Percentiles rank a stretch among this genome's conserved stretches.
phyloP scores from a whole-genome alignment of 2,888 invertebrate species.

The Malacosoma neustria region DNA sequence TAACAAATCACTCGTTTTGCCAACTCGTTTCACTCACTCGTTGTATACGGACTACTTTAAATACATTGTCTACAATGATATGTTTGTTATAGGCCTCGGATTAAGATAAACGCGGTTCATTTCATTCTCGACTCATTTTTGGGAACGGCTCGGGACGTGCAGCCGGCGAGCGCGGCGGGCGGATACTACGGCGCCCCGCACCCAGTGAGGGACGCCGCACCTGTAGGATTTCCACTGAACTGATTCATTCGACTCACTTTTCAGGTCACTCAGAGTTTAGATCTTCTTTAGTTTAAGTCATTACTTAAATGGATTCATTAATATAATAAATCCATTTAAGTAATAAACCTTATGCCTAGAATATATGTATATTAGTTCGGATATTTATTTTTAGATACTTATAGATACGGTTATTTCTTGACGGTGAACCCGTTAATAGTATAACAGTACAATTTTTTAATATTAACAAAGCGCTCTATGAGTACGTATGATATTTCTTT shows the following conservation, averaged over 20 bases:
- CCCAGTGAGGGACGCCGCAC: slow-evolving; percentile 5
- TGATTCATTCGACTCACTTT: neutral
- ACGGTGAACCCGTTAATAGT: too few species aligned
- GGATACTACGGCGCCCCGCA: slow-evolving; percentile 44
- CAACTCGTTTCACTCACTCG: slow-evolving; percentile 14
- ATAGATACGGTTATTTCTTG: too few species aligned
- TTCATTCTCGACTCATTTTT: slow-evolving; percentile 10
- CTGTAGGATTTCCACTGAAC: neutral
- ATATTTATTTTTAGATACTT: too few species aligned
- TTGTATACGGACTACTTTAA: slow-evolving; percentile 22
- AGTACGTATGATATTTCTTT: too few species aligned
- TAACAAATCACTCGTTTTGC: slow-evolving; percentile 7
- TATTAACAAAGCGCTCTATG: too few species aligned
- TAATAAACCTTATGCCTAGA: too few species aligned
- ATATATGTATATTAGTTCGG: too few species aligned
- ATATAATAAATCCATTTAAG: too few species aligned
- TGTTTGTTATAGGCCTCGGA: slow-evolving; percentile 53
- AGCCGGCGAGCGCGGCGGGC: slow-evolving; percentile 46
- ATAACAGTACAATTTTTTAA: too few species aligned
- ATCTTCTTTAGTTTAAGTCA: too few species aligned
- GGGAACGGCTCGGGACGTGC: slow-evolving; percentile 31
- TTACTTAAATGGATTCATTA: too few species aligned
- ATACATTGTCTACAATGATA: slow-evolving; percentile 43
- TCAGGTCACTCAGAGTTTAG: too few species aligned
- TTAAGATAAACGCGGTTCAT: slow-evolving; percentile 17